Base-by-base conservation (phyloP, 2,797 vertebrate genomes). In the Poeciliopsis paucimaculata region DNA sequence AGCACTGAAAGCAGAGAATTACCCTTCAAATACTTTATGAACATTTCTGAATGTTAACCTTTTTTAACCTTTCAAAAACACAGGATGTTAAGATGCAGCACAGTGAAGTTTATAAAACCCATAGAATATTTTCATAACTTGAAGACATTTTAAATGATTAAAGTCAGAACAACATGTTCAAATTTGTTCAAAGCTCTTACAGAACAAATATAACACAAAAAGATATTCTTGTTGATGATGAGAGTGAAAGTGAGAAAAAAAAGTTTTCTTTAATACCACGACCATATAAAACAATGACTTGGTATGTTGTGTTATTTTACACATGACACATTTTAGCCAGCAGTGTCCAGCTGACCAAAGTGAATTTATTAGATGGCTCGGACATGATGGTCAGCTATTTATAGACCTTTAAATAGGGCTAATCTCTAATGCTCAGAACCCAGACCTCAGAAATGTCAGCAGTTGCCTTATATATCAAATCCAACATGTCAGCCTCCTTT, bases 321-420 rank as follows among this genome's bases (percentile, higher is more conserved):
- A 85, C 84, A 80, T 79, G 82, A 73, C 75, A 72, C 82, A 88
- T 78, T 92, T 85, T 76, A 89, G 80, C 75, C 85, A 79, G 78
- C 73, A 84, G 84, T 45, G 15, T 85, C 82, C 72, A 84, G 78
- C 64, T 73, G 39, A 88, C 74, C 77, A 72, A 81, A 75, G 68
- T 62, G 77, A 81, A 83, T 86, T 88, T 82, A 82, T 90, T 88
- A 68, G 76, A 85, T 86, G 79, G 74, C 84, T 83, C 51, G 70
- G 83, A 87, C 68, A 79, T 82, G 78, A 86, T 86, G 86, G 79
- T 85, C 77, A 74, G 78, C 86, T 91, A 88, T 93, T 93, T 90
- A 68, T 73, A 91, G 80, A 88, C 84, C 78, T 87, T 89, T 89
- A 90, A 91, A 88, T 89, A 77, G 82, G 79, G 77, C 77, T 88